These are phyloP conservation scores for Lycaena phlaeas DNA, from an alignment of 2,888 invertebrate genomes.

Conservation along the genomic window DNA sequence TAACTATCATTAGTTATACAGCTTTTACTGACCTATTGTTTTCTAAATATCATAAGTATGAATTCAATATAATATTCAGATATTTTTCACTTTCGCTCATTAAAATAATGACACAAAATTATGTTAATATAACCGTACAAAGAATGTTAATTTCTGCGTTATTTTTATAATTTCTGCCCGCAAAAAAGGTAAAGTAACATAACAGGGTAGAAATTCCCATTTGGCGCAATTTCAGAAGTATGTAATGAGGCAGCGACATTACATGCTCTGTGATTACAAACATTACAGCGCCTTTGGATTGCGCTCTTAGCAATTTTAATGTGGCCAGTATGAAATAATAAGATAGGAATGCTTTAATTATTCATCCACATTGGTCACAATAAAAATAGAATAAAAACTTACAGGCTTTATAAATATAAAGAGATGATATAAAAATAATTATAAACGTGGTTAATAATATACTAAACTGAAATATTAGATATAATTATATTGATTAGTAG, in stretches of 20 bases:
- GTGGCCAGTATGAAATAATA: neutral
- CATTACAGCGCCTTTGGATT: constrained; percentile 11
- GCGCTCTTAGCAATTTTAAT: neutral
- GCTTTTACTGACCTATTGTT: no score
- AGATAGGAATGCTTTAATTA: neutral
- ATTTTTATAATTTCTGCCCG: constrained; percentile 6
- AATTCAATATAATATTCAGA: no score
- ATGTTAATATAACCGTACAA: neutral
- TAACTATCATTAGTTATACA: no score
- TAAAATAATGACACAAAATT: no score
- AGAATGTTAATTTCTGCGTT: constrained; percentile 6
- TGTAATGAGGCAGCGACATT: constrained; percentile 46
- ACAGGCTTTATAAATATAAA: no score
- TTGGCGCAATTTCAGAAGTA: constrained; percentile 26
- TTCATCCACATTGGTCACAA: neutral
- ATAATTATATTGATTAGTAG: no score
- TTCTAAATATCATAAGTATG: no score
- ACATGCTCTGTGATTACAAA: constrained; percentile 31
- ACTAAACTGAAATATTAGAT: no score
- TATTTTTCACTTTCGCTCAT: no score
- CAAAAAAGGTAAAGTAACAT: neutral
- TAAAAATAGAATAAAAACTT: no score
- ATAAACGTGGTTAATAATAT: no score
- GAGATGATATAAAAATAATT: no score
- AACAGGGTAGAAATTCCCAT: constrained; percentile 1